phyloP scores from a whole-genome alignment of 2,888 invertebrate genomes.

The Cremastobaeus sp. region DNA sequence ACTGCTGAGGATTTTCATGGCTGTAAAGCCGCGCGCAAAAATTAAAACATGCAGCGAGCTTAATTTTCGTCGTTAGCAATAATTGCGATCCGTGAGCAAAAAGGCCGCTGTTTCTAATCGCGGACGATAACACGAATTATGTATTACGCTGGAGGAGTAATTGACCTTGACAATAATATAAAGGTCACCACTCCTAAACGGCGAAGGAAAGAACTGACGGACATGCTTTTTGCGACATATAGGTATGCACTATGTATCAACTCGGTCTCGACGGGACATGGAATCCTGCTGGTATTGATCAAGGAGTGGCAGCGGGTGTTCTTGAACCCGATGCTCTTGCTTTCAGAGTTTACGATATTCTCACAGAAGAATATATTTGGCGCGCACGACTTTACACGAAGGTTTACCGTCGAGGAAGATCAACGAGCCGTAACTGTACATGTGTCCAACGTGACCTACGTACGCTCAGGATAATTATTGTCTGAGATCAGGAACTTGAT shows the following conservation, averaged over 20 bases:
- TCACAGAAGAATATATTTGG: conserved; percentile 62
- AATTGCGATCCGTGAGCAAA: background rate
- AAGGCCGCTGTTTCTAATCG: background rate
- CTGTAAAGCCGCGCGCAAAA: too few relatives aligned
- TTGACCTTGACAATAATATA: conserved; percentile 59
- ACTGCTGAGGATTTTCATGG: too few relatives aligned
- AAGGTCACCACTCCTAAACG: conserved; percentile 55
- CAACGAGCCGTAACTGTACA: conserved; percentile 55
- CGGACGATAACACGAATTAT: conserved; percentile 35
- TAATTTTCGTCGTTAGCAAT: too few relatives aligned
- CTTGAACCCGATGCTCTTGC: conserved; percentile 73
- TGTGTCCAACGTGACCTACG: conserved; percentile 51
- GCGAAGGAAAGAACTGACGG: conserved; percentile 33
- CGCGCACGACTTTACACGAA: conserved; percentile 53
- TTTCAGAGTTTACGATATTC: conserved; percentile 70
- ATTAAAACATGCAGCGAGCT: too few relatives aligned
- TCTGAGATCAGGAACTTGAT: conserved; percentile 52
- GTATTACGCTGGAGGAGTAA: conserved; percentile 38
- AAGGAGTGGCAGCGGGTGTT: conserved; percentile 74
- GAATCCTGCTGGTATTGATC: conserved; percentile 69
- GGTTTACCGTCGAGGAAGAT: conserved; percentile 44
- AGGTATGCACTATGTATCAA: conserved; percentile 57
- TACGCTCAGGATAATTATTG: conserved; percentile 53
- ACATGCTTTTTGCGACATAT: conserved; percentile 53
- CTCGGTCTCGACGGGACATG: conserved; percentile 54